Conservation (phyloP, 2,113 vertebrate species). For the Macquaria ambigua region DNA sequence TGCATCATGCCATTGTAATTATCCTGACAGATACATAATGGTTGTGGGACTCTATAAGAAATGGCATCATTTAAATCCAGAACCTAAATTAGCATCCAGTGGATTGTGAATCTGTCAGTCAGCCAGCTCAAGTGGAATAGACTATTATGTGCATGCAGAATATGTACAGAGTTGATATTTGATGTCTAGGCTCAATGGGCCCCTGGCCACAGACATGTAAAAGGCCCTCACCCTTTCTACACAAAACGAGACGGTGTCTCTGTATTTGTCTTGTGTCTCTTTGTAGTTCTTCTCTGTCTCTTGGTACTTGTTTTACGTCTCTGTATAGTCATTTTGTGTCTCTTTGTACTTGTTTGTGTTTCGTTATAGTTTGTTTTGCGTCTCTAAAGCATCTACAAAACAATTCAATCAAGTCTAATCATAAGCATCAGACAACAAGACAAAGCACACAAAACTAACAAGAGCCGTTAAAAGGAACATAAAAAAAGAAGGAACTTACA, state of each 20-base stretch:
- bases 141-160: neutral
- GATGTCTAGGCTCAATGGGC: neutral
- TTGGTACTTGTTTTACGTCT: no score
- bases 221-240: no score
- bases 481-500: neutral
- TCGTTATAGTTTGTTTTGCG: neutral
- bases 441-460: neutral
- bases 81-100: constrained; percentile 1
- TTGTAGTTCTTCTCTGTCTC: no score
- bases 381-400: neutral
- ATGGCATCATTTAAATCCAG: constrained; percentile 8
- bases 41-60: neutral
- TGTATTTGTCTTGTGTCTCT: no score
- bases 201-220: neutral
- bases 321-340: no score
- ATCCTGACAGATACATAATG: constrained; percentile 9
- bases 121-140: neutral
- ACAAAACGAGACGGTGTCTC: no score
- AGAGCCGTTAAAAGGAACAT: no score
- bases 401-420: neutral
- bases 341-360: no score
- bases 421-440: neutral
- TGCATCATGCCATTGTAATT: neutral
- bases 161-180: neutral
- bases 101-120: constrained; percentile 3